Conservation (phyloP, 2,113 vertebrate species). For the Bubo blakistoni region DNA sequence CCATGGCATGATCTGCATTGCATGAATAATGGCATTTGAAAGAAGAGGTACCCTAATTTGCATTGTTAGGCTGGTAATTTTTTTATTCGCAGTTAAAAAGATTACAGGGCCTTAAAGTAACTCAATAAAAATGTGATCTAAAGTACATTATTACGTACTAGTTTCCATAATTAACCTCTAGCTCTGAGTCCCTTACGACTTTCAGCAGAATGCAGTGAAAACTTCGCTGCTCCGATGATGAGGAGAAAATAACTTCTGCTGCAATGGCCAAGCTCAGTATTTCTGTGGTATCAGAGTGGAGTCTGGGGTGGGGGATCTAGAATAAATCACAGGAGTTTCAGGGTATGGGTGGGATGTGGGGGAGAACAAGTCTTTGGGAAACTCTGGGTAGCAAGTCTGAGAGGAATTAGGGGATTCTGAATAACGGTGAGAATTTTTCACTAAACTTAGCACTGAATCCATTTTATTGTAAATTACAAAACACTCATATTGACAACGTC, state of each 20-base stretch:
- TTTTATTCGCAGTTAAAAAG: not conserved
- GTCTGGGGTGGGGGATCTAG: not conserved
- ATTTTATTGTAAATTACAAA: not conserved
- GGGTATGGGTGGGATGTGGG: not conserved
- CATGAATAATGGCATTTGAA: not conserved
- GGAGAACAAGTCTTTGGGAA: not conserved
- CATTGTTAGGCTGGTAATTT: not conserved
- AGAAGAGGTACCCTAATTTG: not conserved
- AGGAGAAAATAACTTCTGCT: not conserved
- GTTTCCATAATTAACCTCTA: not conserved
- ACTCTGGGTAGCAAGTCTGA: not conserved
- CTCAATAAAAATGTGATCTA: not conserved
- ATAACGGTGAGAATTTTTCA: not conserved
- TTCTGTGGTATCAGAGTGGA: not conserved
- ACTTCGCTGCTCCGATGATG: not conserved
- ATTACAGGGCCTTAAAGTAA: not conserved
- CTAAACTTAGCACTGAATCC: not conserved
- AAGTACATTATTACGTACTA: not conserved
- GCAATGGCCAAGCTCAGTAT: not conserved
- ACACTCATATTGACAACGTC: not conserved
- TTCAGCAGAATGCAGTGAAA: not conserved
- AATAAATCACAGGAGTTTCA: not conserved
- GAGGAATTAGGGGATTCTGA: not conserved
- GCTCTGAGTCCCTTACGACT: not conserved
- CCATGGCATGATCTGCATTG: not conserved